Base-by-base conservation (phyloP, 2,113 vertebrate species). In the Menidia beryllina region DNA sequence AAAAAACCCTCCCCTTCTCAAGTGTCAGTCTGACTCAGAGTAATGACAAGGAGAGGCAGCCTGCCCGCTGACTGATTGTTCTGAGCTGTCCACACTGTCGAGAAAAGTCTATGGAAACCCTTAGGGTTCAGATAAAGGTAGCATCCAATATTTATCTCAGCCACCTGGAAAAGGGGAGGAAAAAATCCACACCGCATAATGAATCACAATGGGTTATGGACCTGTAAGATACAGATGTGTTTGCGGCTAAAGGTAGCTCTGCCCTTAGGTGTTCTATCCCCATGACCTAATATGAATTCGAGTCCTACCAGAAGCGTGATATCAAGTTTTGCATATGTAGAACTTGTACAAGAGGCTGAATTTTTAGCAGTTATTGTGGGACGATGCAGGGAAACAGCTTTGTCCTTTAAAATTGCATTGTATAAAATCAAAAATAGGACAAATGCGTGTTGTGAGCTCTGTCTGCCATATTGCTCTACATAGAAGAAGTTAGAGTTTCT, bases 31-130 rank as follows among this genome's bases (percentile, higher is more conserved):
- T 69, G 56, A 41, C 30, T 21, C 57, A 61, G 67, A 81, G 30
- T 69, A 73, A 85, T 82, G 77, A 86, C 64, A 34, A 64, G 73
- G 68, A 77, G 52, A 62, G 55, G 70, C 64, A 78, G 72, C 88
- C 79, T 76, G 79, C 54, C 15, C 34, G 51, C 50, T 66, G 86
- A 86, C 61, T 41, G 82, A 86, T 86, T 72, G 80, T 80, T 72
- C 64, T 0, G 56, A 64, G 73, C 57, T 68, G 71, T 87, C 80
- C 68, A 20, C 69, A 65, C 79, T 72, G 60, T 34, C 2, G 19
- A 75, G 61, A 79, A 19, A 25, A 41, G 48, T 79, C 65, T 64
- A 0, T 36, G 79, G 45, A 73, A 83, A 50, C 67, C 62, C 48
- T 39, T 12, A 36, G 77, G 77, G 69, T 57, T 72, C 63, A 5